Conservation (phyloP, 2,113 vertebrate species). For the Limanda limanda region DNA sequence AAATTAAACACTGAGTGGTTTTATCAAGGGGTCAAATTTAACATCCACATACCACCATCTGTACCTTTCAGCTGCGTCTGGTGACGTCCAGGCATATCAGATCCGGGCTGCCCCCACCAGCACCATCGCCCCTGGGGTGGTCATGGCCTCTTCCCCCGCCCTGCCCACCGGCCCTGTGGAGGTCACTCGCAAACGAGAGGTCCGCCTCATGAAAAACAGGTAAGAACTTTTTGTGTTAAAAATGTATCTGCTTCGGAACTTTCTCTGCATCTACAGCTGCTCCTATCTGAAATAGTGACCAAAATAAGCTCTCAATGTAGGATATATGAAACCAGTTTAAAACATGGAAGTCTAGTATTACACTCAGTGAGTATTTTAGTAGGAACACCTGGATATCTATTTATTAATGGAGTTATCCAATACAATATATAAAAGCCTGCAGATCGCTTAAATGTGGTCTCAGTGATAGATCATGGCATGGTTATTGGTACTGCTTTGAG, state of each 20-base stretch:
- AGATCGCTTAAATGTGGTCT: too few species aligned
- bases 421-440: too few species aligned
- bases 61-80: constrained; percentile 88
- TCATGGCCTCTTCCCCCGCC: constrained; percentile 94
- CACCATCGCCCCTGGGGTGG: constrained; percentile 92
- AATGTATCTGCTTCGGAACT: background rate
- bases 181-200: constrained; percentile 94
- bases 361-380: background rate
- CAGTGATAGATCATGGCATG: too few species aligned
- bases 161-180: constrained; percentile 91
- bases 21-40: background rate
- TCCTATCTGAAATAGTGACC: background rate
- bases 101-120: constrained; percentile 92
- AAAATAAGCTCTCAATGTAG: background rate
- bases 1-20: background rate
- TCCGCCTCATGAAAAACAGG: constrained; percentile 99
- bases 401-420: background rate
- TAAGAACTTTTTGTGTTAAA: constrained; percentile 46
- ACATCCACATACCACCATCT: background rate
- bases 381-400: background rate
- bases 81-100: constrained; percentile 97
- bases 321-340: too few species aligned
- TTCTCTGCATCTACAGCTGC: background rate
- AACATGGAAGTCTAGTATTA: too few species aligned
- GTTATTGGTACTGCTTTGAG: too few species aligned